These are phyloP conservation scores for Aporrectodea caliginosa DNA, from an alignment of 1,140 invertebrate genomes.

Conservation along the genomic window DNA sequence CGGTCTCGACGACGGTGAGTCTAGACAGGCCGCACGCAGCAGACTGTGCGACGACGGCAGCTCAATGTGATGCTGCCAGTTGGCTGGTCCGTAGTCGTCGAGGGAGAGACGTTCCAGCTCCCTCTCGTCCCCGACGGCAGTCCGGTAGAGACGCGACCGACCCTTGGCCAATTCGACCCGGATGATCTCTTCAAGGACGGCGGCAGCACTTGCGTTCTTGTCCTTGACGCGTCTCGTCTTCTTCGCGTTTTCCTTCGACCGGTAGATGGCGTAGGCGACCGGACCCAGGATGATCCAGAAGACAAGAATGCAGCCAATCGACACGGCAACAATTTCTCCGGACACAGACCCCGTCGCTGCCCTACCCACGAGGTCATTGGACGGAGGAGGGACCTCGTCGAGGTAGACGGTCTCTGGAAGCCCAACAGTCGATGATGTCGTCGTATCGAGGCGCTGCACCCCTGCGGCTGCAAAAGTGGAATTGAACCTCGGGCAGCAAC, in stretches of 20 bases:
- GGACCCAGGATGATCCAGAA: background rate
- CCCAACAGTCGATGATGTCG: background rate
- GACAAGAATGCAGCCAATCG: background rate
- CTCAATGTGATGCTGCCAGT: background rate
- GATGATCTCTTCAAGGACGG: background rate
- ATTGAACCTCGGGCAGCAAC: no score
- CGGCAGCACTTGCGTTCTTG: background rate
- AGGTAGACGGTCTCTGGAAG: background rate
- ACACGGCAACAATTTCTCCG: background rate
- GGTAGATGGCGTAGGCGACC: background rate
- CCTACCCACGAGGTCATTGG: background rate
- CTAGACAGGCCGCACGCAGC: background rate
- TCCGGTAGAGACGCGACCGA: background rate
- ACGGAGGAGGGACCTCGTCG: background rate
- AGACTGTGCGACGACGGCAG: conserved; percentile 1
- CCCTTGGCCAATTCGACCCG: background rate
- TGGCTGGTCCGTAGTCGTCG: background rate
- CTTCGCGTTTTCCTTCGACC: background rate
- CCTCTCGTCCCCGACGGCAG: background rate
- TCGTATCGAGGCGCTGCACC: conserved; percentile 15
- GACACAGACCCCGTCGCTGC: background rate
- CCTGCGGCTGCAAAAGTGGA: conserved; percentile 14
- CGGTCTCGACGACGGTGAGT: background rate
- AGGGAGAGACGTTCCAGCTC: background rate
- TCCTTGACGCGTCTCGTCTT: background rate